Conservation (phyloP, 2,888 invertebrate genomes). For the Myopa tessellatipennis region DNA sequence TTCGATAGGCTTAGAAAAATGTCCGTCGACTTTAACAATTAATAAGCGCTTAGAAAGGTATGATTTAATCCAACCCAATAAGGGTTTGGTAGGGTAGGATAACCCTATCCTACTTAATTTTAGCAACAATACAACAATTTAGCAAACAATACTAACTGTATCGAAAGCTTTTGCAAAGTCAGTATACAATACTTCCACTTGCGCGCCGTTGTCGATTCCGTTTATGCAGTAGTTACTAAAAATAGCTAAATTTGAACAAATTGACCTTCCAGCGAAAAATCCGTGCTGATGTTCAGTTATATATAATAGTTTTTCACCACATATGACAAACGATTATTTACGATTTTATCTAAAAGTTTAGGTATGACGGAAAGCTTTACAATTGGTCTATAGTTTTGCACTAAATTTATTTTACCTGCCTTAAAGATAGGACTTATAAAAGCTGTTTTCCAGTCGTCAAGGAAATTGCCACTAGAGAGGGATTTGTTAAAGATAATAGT, state of each 20-base stretch:
- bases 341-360: neutral
- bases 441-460: neutral
- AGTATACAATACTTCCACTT: neutral
- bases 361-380: neutral
- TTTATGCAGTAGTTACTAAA: too few species aligned
- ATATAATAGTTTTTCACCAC: too few species aligned
- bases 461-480: too few species aligned
- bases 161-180: neutral
- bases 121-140: neutral
- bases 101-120: neutral
- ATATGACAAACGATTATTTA: too few species aligned
- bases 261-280: too few species aligned
- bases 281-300: too few species aligned
- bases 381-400: neutral
- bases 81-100: too few species aligned
- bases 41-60: neutral
- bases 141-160: neutral
- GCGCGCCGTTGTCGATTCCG: too few species aligned
- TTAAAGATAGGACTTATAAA: neutral
- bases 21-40: neutral
- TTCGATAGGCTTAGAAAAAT: too few species aligned
- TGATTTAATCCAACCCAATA: slow-evolving; percentile 8
- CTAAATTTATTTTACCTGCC: neutral
- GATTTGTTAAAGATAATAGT: too few species aligned
- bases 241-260: too few species aligned